Evolutionary conservation across 1,140 invertebrate species (phyloP).

Genomic region (Polyergus mexicanus): DNA sequence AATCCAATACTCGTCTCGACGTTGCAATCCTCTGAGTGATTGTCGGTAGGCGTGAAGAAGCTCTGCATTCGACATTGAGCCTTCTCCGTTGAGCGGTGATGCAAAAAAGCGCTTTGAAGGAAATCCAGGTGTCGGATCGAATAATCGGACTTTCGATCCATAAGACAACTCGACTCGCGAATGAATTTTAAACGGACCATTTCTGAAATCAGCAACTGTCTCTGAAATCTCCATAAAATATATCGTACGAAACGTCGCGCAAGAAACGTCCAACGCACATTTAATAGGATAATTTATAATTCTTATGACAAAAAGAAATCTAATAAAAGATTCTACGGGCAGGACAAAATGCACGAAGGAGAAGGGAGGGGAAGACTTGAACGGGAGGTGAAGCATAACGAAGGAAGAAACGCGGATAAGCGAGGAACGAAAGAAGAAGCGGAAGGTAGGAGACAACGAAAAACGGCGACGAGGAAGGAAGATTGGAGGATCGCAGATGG

Average conservation of each 20-base stretch:
- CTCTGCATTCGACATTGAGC: constrained; percentile 28
- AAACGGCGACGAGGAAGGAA: constrained; percentile 51
- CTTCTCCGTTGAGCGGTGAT: constrained; percentile 9
- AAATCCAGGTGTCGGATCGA: constrained; percentile 72
- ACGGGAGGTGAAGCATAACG: background rate
- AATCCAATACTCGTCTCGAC: constrained; percentile 66
- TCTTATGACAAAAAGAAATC: constrained; percentile 73
- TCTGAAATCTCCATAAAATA: constrained; percentile 61
- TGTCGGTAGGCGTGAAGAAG: constrained; percentile 73
- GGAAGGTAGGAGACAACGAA: constrained; percentile 56
- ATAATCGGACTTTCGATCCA: constrained; percentile 20
- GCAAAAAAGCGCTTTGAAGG: constrained; percentile 49
- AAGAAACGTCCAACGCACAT: constrained; percentile 78
- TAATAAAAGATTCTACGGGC: constrained; percentile 5
- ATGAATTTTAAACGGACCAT: constrained; percentile 48
- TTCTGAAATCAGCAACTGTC: constrained; percentile 65
- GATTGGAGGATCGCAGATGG: constrained; percentile 25
- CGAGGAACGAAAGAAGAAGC: constrained; percentile 65
- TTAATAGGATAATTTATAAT: constrained; percentile 86
- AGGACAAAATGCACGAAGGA: background rate
- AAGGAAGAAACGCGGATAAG: constrained; percentile 60
- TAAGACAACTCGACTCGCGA: constrained; percentile 39
- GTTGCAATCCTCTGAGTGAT: constrained; percentile 59
- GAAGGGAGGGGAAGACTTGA: too few species aligned
- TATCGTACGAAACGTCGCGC: constrained; percentile 2